These are phyloP conservation scores for Pygoscelis adeliae DNA, from an alignment of 2,113 vertebrate species.

Conservation along the genomic window DNA sequence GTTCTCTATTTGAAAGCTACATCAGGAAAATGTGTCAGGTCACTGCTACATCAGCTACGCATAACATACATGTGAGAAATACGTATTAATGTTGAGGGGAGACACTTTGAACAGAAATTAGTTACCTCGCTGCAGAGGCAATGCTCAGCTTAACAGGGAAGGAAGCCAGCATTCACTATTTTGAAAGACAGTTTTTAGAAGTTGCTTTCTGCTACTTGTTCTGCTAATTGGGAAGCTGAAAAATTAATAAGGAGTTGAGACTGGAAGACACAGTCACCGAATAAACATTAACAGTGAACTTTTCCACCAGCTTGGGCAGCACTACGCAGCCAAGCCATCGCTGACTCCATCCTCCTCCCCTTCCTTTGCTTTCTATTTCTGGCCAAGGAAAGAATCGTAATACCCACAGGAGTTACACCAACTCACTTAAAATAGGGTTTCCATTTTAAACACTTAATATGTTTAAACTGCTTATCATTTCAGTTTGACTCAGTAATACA, in stretches of 20 bases:
- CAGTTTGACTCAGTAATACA: not conserved
- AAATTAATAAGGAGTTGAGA: not conserved
- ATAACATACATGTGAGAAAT: rapidly evolving
- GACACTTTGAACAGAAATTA: not conserved
- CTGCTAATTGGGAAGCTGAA: not conserved
- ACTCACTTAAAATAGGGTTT: not conserved
- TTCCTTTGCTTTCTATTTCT: not conserved
- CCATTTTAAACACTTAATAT: not conserved
- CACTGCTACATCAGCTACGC: not conserved
- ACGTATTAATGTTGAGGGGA: not conserved
- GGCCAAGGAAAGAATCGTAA: not conserved
- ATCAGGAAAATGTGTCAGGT: not conserved
- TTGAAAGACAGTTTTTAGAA: not conserved
- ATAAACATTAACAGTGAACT: not conserved
- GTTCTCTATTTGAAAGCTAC: not conserved
- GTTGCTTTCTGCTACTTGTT: not conserved
- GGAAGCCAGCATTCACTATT: not conserved
- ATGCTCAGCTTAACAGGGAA: not conserved
- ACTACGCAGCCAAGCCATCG: rapidly evolving
- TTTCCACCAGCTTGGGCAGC: not conserved
- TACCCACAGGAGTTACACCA: not conserved
- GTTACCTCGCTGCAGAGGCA: not conserved
- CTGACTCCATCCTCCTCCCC: not conserved
- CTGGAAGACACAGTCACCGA: not conserved
- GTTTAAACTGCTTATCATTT: not conserved